Conservation (phyloP, 2,113 vertebrate genomes). For the Scytalopus superciliaris region DNA sequence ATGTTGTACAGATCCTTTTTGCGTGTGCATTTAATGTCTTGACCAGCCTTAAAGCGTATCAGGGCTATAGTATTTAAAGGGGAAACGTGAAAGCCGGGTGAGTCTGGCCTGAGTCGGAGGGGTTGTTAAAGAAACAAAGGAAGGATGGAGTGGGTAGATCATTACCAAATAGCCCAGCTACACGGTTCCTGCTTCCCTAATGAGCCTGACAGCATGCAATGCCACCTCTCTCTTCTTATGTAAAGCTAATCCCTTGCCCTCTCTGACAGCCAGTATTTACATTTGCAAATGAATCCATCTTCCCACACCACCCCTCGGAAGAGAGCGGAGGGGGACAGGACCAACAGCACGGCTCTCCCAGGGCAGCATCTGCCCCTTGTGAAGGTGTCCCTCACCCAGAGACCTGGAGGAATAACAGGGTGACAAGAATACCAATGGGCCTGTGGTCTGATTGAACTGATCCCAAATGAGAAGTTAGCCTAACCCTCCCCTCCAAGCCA, state of each 20-base stretch:
- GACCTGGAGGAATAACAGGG: neutral
- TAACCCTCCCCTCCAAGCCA: fast-evolving
- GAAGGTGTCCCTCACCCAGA: neutral
- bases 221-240: conserved; percentile 30
- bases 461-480: neutral
- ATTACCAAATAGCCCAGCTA: conserved; percentile 41
- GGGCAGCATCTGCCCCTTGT: neutral
- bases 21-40: neutral
- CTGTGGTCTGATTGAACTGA: neutral
- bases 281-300: conserved; percentile 57
- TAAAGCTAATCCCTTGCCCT: conserved; percentile 49
- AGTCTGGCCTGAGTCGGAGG: neutral
- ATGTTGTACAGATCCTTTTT: neutral
- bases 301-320: neutral
- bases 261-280: conserved; percentile 33
- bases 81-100: neutral
- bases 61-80: neutral
- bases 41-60: neutral
- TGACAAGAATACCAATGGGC: neutral
- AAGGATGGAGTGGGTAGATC: conserved; percentile 42
- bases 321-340: neutral
- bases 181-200: conserved; percentile 46
- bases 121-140: conserved; percentile 49
- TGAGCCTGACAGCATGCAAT: conserved; percentile 60
- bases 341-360: neutral